Base-by-base conservation (phyloP, 2,797 vertebrate genomes). In the Astyanax mexicanus region DNA sequence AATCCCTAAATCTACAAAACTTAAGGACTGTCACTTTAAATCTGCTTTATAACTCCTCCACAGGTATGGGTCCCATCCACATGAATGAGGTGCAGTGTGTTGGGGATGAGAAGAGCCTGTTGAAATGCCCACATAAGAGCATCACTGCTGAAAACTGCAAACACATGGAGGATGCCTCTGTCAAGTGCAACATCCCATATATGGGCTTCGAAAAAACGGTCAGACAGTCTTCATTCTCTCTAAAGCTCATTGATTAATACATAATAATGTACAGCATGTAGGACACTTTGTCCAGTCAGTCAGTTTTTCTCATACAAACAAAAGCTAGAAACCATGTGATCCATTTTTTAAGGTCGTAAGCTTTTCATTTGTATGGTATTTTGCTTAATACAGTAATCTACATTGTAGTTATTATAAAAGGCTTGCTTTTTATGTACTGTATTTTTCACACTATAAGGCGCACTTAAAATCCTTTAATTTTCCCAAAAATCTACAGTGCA, bases 21-120 rank as follows among this genome's bases (percentile, higher is more conserved):
- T n/a, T n/a, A n/a, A n/a, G n/a, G n/a, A n/a, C n/a, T n/a, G n/a
- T n/a, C n/a, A n/a, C n/a, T n/a, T n/a, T n/a, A 40, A 17, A 52
- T 74, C 1, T 81, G 8, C 40, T 71, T 6, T 65, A 2, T 61
- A 13, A 35, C 9, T 10, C 17, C 11, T 67, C 0, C 9, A 9
- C 84, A 99, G 98, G 96, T 12, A 96, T 92, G 62, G 97, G 97
- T 44, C 95, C 94, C 0, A 95, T 99, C 84, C 94, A 99, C 88
- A 86, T 99, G 91, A 98, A 95, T 0, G 97, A 98, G 85, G 96
- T 98, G 74, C 93, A 91, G 69, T 99, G 98, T 65, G 62, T 83
- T 0, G 97, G 97, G 3, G 84, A 84, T 0, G 98, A 99, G 87
- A 91, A 89, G 79, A 94, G 95, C 25, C 90, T 99, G 42, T 97